Conservation (phyloP, 2,797 vertebrate species). For the Tauraco hartlaubi region DNA sequence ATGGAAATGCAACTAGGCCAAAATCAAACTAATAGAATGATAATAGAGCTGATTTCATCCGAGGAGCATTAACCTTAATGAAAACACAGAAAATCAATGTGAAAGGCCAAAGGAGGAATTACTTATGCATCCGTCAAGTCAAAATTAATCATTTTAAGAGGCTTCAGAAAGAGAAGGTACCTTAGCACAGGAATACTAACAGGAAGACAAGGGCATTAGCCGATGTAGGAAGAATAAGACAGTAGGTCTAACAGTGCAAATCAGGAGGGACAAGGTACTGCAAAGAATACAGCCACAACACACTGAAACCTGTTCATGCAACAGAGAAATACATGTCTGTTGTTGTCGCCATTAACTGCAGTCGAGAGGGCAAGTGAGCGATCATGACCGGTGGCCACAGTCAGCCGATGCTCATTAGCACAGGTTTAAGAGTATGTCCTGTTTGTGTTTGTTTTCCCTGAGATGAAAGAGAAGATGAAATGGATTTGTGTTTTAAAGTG, state of each 20-base stretch:
- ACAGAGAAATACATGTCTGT: not conserved
- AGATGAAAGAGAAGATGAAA: not conserved
- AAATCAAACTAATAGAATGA: conserved; percentile 28
- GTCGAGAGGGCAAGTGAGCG: not conserved
- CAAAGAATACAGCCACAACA: not conserved
- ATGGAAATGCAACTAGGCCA: not conserved
- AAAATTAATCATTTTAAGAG: not conserved
- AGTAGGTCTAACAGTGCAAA: not conserved
- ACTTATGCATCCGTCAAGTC: not conserved
- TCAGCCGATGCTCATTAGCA: not conserved
- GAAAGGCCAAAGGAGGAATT: not conserved
- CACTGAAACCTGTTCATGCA: not conserved
- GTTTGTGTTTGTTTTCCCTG: not conserved
- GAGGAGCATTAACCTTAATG: conserved; percentile 23
- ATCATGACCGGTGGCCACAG: fast-evolving
- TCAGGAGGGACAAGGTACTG: not conserved
- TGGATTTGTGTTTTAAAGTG: not conserved
- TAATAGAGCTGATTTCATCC: conserved; percentile 26
- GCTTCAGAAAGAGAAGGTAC: not conserved
- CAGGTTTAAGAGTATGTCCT: not conserved
- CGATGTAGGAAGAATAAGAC: not conserved
- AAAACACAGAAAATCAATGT: conserved; percentile 21
- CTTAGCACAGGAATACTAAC: not conserved
- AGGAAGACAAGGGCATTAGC: not conserved
- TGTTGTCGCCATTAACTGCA: not conserved